A percentile compares a stretch with the other conserved stretches of the same genome.
phyloP scores from a whole-genome alignment of 2,113 vertebrate species.

The Chelonoidis abingdonii region DNA sequence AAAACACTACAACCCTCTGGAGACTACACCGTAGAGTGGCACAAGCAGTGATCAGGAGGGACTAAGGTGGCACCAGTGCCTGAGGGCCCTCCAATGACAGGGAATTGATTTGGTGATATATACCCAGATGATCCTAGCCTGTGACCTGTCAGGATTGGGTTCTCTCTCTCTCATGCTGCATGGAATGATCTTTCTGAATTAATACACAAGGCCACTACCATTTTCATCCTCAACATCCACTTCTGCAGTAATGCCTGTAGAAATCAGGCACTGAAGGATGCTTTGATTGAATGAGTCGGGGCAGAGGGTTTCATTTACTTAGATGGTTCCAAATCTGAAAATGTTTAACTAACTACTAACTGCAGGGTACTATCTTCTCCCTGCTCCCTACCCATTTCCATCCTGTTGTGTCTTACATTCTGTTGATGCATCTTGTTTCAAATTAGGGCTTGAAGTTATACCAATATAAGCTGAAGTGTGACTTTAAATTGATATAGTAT shows the following conservation, averaged over 20 bases:
- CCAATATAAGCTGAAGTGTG: not conserved
- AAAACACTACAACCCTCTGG: not conserved
- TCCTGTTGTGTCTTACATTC: fast-evolving
- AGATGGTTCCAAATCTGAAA: no score
- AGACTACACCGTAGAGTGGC: not conserved
- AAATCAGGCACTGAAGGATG: not conserved
- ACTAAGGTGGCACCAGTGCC: not conserved
- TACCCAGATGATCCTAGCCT: not conserved
- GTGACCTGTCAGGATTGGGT: not conserved
- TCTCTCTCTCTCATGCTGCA: not conserved
- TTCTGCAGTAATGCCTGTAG: not conserved
- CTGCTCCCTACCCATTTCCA: not conserved
- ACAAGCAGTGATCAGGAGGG: not conserved
- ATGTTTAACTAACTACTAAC: not conserved
- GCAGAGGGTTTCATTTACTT: not conserved
- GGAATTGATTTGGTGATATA: not conserved
- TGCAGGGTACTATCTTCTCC: not conserved
- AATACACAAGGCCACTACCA: not conserved
- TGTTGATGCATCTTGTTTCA: not conserved
- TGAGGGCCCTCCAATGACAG: not conserved
- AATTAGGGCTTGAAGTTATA: not conserved
- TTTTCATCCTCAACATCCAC: not conserved
- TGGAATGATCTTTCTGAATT: not conserved
- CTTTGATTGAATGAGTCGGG: not conserved
- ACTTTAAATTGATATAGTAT: not conserved